Evolutionary conservation across 2,888 invertebrate genomes (phyloP).

Genomic region (Callosobruchus maculatus): DNA sequence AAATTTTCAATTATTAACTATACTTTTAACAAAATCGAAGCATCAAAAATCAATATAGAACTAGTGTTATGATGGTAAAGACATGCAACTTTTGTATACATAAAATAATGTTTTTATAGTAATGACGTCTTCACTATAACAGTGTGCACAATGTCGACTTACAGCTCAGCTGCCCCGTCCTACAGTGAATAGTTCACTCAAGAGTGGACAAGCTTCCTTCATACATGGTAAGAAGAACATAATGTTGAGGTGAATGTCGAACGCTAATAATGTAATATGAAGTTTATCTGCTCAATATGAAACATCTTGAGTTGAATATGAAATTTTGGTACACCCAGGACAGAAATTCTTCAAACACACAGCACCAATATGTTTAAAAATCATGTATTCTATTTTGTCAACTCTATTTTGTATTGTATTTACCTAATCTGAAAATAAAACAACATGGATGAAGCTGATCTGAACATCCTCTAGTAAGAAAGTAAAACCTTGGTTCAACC

Average conservation of each 20-base stretch:
- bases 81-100: background rate
- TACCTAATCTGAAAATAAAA: conserved; percentile 19
- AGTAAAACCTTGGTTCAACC: no score
- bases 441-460: no score
- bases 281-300: no score
- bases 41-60: background rate
- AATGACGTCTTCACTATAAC: background rate
- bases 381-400: no score
- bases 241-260: background rate
- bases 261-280: no score
- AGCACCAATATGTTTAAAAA: no score
- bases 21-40: conserved; percentile 17
- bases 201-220: background rate
- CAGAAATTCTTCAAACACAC: no score
- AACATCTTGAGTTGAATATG: no score
- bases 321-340: no score
- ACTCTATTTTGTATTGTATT: no score
- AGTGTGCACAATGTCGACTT: background rate
- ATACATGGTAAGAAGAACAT: background rate
- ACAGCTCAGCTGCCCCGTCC: background rate
- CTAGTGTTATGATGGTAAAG: background rate
- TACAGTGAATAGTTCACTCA: background rate
- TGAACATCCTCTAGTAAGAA: no score
- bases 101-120: background rate
- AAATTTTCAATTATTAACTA: conserved; percentile 33